Percentiles rank a stretch among this genome's conserved stretches.
Conservation (phyloP, 1,140 invertebrate genomes). For the Drosophila takahashii region DNA sequence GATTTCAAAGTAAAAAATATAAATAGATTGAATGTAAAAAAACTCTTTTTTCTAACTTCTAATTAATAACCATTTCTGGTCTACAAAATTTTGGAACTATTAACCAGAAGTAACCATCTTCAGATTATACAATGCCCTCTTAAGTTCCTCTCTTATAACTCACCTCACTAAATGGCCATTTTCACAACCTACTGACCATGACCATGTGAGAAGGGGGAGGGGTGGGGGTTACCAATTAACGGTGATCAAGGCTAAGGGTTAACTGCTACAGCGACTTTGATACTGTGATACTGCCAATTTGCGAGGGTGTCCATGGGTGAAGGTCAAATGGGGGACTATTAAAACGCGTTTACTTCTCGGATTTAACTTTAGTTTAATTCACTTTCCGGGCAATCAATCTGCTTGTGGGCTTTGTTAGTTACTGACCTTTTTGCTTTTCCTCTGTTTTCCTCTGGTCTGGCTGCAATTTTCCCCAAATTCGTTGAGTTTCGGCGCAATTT, state of each 20-base stretch:
- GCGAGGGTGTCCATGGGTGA: slow-evolving; percentile 41
- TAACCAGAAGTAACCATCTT: too few species aligned
- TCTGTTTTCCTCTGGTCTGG: slow-evolving; percentile 8
- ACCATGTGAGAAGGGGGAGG: too few species aligned
- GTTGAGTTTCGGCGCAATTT: slow-evolving; percentile 60
- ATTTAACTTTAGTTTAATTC: slow-evolving; percentile 14
- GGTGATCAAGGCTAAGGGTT: slow-evolving; percentile 37
- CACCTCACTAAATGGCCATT: slow-evolving; percentile 14
- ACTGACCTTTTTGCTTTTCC: slow-evolving; percentile 27
- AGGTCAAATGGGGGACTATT: slow-evolving; percentile 37
- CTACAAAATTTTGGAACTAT: too few species aligned
- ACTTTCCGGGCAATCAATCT: slow-evolving; percentile 22
- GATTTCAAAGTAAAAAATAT: too few species aligned
- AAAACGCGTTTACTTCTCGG: slow-evolving; percentile 7
- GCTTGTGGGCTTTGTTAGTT: slow-evolving; percentile 19
- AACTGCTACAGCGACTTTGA: slow-evolving; percentile 21
- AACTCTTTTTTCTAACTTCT: too few species aligned
- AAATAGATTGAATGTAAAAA: too few species aligned
- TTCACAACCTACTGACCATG: slow-evolving; percentile 40
- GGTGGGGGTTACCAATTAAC: slow-evolving; percentile 22
- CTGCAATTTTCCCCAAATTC: slow-evolving; percentile 32
- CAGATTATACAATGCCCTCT: neutral
- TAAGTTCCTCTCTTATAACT: neutral
- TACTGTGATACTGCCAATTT: slow-evolving; percentile 31
- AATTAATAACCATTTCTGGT: too few species aligned